Base-by-base conservation (phyloP, 1,140 invertebrate genomes). In the Drosophila azteca region DNA sequence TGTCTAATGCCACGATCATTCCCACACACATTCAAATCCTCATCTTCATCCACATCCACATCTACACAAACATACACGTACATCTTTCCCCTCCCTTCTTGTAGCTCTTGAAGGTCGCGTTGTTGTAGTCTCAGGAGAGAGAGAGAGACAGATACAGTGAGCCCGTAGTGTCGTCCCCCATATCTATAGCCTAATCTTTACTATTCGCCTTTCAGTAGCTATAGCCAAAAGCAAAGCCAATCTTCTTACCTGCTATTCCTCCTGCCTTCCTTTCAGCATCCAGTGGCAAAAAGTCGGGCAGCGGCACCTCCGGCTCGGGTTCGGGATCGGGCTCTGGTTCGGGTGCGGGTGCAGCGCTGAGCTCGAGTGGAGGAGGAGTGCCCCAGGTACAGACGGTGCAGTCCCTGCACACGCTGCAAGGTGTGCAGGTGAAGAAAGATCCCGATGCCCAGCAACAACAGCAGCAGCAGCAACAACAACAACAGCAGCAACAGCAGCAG, bases 391-490 rank as follows among this genome's bases (percentile, higher is more conserved):
- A 91, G 62, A 62, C 90, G 17, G 90, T 91, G 35, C 90, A 91
- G 63, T 91, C 90, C 6, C 39, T 91, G 48, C 90, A 91, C 46
- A 90, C 89, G 2, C 22, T 91, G 58, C 91, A 92, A 44, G 77
- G 91, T 22, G 90, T 92, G 17, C 91, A 91, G 67, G 90, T 92
- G 6, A 92, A 92, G 35, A 92, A 92, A 64, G 91, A 92, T 73
- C 91, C 91, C 31, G 91, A 92, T 78, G 88, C 87, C n/a, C 89
- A 89, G 26, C 77, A 89, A 31, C 79, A 85, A 5, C 79, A 88
- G 11, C 82, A 87, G 1, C 80, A 83, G 0, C 74, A 80, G 0
- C 79, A 81, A 0, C 79, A 80, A 2, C 84, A 89, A 1, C 79
- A 84, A 1, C 71, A 77, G 0, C 82, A 78, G 0, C 85, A 90